Base-by-base conservation (phyloP, 2,113 vertebrate genomes). In the Phaethon lepturus region DNA sequence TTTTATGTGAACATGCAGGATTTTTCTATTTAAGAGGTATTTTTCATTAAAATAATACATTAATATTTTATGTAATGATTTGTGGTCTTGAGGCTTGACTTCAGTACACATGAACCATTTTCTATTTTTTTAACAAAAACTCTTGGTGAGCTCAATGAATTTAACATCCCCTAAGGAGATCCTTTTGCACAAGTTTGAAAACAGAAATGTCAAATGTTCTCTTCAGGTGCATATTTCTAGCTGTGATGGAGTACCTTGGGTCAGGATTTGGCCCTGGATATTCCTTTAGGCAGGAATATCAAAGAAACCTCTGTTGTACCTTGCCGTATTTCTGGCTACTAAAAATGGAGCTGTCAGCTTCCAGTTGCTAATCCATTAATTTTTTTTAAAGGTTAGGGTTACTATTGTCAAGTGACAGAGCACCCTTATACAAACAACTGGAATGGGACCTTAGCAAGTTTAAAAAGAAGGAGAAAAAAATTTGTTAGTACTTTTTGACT, bases 311-410 rank as follows among this genome's bases (percentile, higher is more conserved):
- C 71, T 93, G 47, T 86, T 93, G 81, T 73, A 79, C 42, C 42
- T 88, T 29, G 4, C 49, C 67, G 59, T 95, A 90, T 2, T 19
- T 82, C 77, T 94, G 77, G 78, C 77, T 73, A 80, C 75, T 97
- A 79, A 96, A 97, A 97, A 95, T 92, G 38, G 66, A 88, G 71
- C 79, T 96, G 90, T 93, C 95, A 96, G 52, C 72, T 96, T 96
- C 86, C 81, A 78, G 64, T 69, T 96, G 89, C 66, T 91, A 95
- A 96, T 91, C 89, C 83, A 95, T 97, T 91, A 47, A 74, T 93
- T 92, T 93, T 55, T 94, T 88, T 68, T 55, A 81, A 96, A 96
- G 91, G 83, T 95, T 89, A 88, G 71, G 15, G 16, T 94, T 90
- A 35, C 50, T 94, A 79, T 72, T 95, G 93, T 69, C 86, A 96